phyloP scores from a whole-genome alignment of 2,888 invertebrate genomes.

The Drosophila prolongata region DNA sequence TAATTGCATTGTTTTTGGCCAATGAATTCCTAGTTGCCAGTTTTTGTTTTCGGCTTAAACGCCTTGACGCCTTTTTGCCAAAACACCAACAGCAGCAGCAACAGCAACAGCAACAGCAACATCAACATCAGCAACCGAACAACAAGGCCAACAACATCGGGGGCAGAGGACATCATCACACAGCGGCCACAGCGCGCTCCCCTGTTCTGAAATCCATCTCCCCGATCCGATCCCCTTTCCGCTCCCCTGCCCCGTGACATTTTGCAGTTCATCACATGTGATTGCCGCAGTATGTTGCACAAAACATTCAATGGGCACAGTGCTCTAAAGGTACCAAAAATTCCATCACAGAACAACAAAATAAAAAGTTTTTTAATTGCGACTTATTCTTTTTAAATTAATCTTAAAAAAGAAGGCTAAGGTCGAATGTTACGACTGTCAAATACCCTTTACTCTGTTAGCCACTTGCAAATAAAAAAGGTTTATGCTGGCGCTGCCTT shows the following conservation, averaged over 20 bases:
- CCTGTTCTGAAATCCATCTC: slow-evolving; percentile 14
- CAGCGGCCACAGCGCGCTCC: slow-evolving; percentile 50
- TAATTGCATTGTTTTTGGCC: slow-evolving; percentile 83
- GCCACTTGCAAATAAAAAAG: no score
- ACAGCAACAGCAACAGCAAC: slow-evolving; percentile 21
- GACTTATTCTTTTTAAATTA: no score
- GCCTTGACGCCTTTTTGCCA: slow-evolving; percentile 75
- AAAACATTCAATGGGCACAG: slow-evolving; percentile 36
- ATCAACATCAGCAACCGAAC: slow-evolving; percentile 29
- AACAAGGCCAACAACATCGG: slow-evolving; percentile 11
- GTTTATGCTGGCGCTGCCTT: no score
- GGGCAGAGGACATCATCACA: slow-evolving; percentile 35
- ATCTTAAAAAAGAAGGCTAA: no score
- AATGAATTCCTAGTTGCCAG: slow-evolving; percentile 78
- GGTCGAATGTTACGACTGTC: no score
- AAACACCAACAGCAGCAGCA: slow-evolving; percentile 38
- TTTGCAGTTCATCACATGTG: slow-evolving; percentile 52
- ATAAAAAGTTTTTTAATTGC: no score
- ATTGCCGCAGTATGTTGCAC: slow-evolving; percentile 51
- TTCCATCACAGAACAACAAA: no score
- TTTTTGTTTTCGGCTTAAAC: slow-evolving; percentile 76
- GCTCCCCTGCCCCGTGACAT: slow-evolving; percentile 31
- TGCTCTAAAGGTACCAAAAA: neutral
- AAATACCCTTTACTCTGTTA: no score
- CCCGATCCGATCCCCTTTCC: neutral